Base-by-base conservation (phyloP, 2,888 invertebrate genomes). In the Acanthococcus lagerstroemiae region DNA sequence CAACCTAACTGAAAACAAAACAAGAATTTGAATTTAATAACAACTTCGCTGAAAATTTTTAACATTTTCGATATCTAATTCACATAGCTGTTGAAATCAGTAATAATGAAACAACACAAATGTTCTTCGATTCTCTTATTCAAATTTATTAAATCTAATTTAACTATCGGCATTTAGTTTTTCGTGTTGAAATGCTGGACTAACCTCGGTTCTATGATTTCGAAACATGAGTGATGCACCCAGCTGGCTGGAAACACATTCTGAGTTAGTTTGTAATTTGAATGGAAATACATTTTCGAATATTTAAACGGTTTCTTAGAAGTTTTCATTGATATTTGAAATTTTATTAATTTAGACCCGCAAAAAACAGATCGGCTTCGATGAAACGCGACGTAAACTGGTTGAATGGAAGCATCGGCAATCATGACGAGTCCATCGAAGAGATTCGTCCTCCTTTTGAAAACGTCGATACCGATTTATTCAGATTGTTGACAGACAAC, bases 181-280 rank as follows among this genome's bases (percentile, higher is more conserved):
- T 37, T 27, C 22, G 25, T 22, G 15, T 22, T 6, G 46, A 45
- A n/a, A n/a, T n/a, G n/a, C n/a, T n/a, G n/a, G n/a, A n/a, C n/a
- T n/a, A n/a, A n/a, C n/a, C n/a, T n/a, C n/a, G n/a, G n/a, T n/a
- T n/a, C n/a, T n/a, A n/a, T n/a, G n/a, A n/a, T n/a, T n/a, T n/a
- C n/a, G n/a, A n/a, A n/a, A n/a, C 24, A 61, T 61, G 61, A 61
- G n/a, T 52, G 24, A 21, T 19, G 21, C 50, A 48, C 52, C 61
- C 30, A 19, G 30, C 19, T 52, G 61, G 52, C 21, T 61, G 17
- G 48, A 50, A 52, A 50, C 52, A n/a, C 27, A 26, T 15, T 15
- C 9, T 15, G 50, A 30, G 61, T 61, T 22, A 17, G 61, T 44
- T 30, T 3, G n/a, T n/a, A n/a, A n/a, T n/a, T n/a, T n/a, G n/a